A percentile compares a stretch with the other conserved stretches of the same genome.
Evolutionary conservation across 2,113 vertebrate genomes (phyloP).

Genomic region (Brienomyrus brachyistius): DNA sequence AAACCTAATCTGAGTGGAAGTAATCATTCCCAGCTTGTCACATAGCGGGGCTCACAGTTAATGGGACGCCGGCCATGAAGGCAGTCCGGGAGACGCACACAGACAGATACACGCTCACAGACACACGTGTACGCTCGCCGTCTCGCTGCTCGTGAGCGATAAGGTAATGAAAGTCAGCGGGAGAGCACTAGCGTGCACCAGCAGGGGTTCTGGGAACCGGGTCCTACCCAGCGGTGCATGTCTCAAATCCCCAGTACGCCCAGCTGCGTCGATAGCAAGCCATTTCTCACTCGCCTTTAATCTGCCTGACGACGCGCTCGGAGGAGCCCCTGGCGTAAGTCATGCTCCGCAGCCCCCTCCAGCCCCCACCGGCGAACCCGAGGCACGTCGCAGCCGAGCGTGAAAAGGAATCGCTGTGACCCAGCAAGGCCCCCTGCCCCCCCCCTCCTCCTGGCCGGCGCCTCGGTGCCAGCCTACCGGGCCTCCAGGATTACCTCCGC

Average conservation of each 20-base stretch:
- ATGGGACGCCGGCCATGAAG: not conserved
- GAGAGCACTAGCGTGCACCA: not conserved
- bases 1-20: not conserved
- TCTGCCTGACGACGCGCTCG: not conserved
- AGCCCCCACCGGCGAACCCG: not conserved
- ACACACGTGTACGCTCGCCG: not conserved
- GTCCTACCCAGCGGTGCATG: not conserved
- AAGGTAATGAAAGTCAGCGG: slow-evolving; percentile 1
- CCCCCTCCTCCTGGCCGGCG: not conserved
- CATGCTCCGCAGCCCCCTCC: not conserved
- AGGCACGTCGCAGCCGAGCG: not conserved
- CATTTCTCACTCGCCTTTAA: not conserved
- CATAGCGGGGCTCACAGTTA: not conserved
- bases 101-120: not conserved
- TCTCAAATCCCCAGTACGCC: not conserved
- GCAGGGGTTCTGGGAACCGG: not conserved
- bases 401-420: not conserved
- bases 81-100: not conserved
- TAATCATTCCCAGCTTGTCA: not conserved
- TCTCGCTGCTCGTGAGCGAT: not conserved
- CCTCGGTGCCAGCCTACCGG: not conserved
- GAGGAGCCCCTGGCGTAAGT: not conserved
- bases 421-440: not conserved
- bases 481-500: not conserved
- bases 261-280: not conserved